Conservation (phyloP, 2,888 invertebrate species). For the Ennomos erosarius region DNA sequence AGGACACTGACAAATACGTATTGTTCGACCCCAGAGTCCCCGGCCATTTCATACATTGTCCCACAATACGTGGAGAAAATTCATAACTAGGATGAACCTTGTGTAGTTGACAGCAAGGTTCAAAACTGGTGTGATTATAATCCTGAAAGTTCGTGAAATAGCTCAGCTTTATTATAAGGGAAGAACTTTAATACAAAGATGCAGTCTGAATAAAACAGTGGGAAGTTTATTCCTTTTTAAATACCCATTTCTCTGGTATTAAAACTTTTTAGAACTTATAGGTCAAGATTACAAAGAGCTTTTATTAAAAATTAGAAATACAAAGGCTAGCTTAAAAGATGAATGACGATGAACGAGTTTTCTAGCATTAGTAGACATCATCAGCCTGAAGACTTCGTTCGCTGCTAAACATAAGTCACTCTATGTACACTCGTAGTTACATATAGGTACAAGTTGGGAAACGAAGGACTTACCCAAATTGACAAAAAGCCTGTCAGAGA, state of each 20-base stretch:
- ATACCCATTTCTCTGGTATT: not conserved
- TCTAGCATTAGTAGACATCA: no score
- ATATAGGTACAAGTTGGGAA: no score
- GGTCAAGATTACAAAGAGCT: no score
- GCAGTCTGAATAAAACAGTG: slow-evolving; percentile 1
- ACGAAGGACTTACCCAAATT: no score
- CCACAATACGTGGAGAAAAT: slow-evolving; percentile 19
- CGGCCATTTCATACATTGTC: slow-evolving; percentile 26
- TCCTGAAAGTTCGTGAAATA: slow-evolving; percentile 7
- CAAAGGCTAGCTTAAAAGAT: no score
- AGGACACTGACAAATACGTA: slow-evolving; percentile 44
- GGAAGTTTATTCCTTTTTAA: slow-evolving; percentile 9
- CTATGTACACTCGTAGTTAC: no score
- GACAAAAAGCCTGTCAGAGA: no score
- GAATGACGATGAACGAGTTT: no score
- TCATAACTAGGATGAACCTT: slow-evolving; percentile 9
- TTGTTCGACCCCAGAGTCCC: slow-evolving; percentile 40
- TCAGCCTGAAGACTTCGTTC: no score
- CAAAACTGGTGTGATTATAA: not conserved
- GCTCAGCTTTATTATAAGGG: slow-evolving; percentile 10
- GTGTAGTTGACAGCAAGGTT: slow-evolving; percentile 6
- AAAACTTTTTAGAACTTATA: not conserved
- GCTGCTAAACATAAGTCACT: no score
- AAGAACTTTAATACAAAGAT: slow-evolving; percentile 7
- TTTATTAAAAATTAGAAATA: no score